Conservation (phyloP, 2,888 invertebrate genomes). For the Empis stercorea region DNA sequence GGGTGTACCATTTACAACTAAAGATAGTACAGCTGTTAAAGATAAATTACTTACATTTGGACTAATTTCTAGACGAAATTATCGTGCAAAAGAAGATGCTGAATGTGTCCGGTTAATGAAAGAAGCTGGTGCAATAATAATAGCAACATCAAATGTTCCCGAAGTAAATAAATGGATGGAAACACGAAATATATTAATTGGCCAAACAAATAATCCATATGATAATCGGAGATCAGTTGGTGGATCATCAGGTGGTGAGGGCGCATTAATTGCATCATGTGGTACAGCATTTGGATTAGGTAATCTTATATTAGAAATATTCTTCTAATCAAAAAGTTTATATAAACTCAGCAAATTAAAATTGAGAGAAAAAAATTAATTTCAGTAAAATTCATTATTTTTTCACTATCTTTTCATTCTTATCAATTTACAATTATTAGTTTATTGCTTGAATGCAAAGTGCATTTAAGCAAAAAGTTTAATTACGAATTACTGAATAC, state of each 20-base stretch:
- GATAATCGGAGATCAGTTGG: slow-evolving; percentile 73
- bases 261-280: slow-evolving; percentile 58
- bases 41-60: slow-evolving; percentile 64
- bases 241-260: slow-evolving; percentile 88
- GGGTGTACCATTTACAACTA: slow-evolving; percentile 83
- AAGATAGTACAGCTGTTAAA: slow-evolving; percentile 71
- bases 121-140: slow-evolving; percentile 70
- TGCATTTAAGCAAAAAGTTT: too few species aligned
- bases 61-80: slow-evolving; percentile 44
- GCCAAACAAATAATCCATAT: slow-evolving; percentile 85
- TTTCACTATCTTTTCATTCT: too few species aligned
- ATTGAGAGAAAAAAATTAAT: not conserved
- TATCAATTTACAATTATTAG: too few species aligned
- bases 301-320: slow-evolving; percentile 23
- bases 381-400: too few species aligned
- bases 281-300: slow-evolving; percentile 77
- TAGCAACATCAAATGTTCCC: slow-evolving; percentile 86
- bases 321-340: too few species aligned
- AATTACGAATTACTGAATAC: too few species aligned
- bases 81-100: slow-evolving; percentile 60
- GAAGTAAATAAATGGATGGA: slow-evolving; percentile 89
- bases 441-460: too few species aligned
- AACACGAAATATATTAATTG: slow-evolving; percentile 75
- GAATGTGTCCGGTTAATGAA: slow-evolving; percentile 59
- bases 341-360: not conserved